Evolutionary conservation across 23 tunicate species (phyloP).

Genomic region (Phallusia fumigata): DNA sequence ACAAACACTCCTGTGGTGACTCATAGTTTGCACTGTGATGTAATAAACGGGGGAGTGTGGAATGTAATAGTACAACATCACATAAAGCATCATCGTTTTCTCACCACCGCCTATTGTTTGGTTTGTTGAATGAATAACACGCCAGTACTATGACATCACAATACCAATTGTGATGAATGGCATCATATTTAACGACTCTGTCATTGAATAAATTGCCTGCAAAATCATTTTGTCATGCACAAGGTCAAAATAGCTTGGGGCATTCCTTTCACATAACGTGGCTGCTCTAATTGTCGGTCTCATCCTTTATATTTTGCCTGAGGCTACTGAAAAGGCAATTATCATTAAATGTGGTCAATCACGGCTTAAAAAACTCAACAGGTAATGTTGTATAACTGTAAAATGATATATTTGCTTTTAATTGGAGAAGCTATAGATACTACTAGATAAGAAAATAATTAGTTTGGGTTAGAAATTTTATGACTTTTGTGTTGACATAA

Average conservation of each 20-base stretch:
- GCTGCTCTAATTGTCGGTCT: neutral
- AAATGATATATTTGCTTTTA: too few relatives aligned
- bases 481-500: too few relatives aligned
- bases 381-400: too few relatives aligned
- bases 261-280: neutral
- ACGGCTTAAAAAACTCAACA: too few relatives aligned
- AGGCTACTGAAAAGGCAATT: neutral
- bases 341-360: too few relatives aligned
- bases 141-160: neutral
- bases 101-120: neutral
- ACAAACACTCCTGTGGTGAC: neutral
- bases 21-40: conserved; percentile 1
- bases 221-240: neutral
- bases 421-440: too few relatives aligned
- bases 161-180: conserved; percentile 2
- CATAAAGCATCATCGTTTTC: neutral
- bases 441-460: too few relatives aligned
- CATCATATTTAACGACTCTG: neutral
- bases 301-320: neutral
- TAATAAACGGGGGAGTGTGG: neutral
- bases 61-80: neutral
- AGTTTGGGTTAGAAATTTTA: too few relatives aligned
- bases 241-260: neutral
- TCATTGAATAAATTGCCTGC: conserved; percentile 5
- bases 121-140: too few relatives aligned